Evolutionary conservation across 2,888 invertebrate species (phyloP), one percentile per base, ranked within the genome.

Genomic region (Laspeyria flexula): DNA sequence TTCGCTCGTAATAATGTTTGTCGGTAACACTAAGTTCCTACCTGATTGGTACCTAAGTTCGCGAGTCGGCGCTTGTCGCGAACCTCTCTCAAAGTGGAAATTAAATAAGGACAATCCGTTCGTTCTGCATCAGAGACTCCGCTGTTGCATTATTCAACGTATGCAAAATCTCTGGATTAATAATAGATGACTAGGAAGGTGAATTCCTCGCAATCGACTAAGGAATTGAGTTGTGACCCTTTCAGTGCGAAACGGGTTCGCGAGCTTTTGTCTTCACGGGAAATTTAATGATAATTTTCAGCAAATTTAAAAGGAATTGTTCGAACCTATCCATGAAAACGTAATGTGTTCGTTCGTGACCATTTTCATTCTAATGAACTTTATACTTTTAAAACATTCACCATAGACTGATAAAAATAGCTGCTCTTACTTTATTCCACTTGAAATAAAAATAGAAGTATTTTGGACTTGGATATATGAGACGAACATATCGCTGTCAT

Each of bases 101-200:
- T 86, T 83, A 85, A 85, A 88, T 85, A 86, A 83, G 65, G 78
- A 83, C 83, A 86, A 85, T 86, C 81, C 77, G 76, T 77, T 81
- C 80, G 67, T 79, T 81, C 79, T 83, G 83, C 85, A 81, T 79
- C 81, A 78, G 71, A 71, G 68, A 76, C 71, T 80, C 61, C 58
- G 51, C 72, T 75, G 61, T 73, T 89, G 82, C 83, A 88, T 88
- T 80, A 88, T 88, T 88, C 87, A 89, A 71, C 76, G 78, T 83
- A 87, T 87, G 86, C 86, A 83, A 88, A 88, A 83, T 81, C 70
- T 75, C 66, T 56, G 71, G 79, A 85, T 86, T 85, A 85, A 87
- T 88, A 85, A 83, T 86, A 87, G 84, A 86, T 83, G 81, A 81
- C 79, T 75, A 76, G 76, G 73, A 83, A 85, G 83, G 81, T 85